Percentiles rank a stretch among this genome's conserved stretches.
phyloP scores from a whole-genome alignment of 2,888 invertebrate species.

The Thera obeliscata region DNA sequence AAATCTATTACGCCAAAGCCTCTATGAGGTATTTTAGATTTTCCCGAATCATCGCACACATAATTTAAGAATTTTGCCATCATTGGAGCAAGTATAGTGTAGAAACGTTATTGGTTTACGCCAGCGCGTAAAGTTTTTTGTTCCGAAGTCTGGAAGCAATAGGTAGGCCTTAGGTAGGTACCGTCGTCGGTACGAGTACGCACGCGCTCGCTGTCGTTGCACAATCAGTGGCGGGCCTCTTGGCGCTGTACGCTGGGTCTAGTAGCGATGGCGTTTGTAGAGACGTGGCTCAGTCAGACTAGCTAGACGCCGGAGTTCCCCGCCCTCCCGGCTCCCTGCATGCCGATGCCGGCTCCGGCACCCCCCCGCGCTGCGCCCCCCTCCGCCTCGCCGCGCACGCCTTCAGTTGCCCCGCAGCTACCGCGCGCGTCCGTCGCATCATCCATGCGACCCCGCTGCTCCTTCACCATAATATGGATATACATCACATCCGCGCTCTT shows the following conservation, averaged over 20 bases:
- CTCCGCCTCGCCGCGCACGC: slow-evolving; percentile 48
- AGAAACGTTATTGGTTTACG: slow-evolving; percentile 48
- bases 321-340: slow-evolving; percentile 33
- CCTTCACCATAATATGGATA: slow-evolving; percentile 80
- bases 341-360: slow-evolving; percentile 46
- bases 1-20: no score
- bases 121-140: slow-evolving; percentile 53
- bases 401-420: slow-evolving; percentile 81
- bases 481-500: slow-evolving; percentile 79
- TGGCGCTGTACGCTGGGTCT: slow-evolving; percentile 45
- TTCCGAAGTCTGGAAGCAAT: slow-evolving; percentile 48
- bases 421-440: slow-evolving; percentile 80
- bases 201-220: slow-evolving; percentile 78
- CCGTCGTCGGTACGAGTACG: slow-evolving; percentile 49
- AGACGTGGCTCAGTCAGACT: slow-evolving; percentile 63
- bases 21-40: no score
- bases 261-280: slow-evolving; percentile 49
- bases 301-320: slow-evolving; percentile 61
- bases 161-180: slow-evolving; percentile 8
- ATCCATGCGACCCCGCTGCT: slow-evolving; percentile 74
- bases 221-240: slow-evolving; percentile 64
- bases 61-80: slow-evolving; percentile 39
- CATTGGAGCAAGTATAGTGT: slow-evolving; percentile 28
- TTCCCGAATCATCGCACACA: no score
- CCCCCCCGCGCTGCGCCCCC: slow-evolving; percentile 30